Evolutionary conservation across 2,797 vertebrate species (phyloP).

Genomic region (Acipenser ruthenus): DNA sequence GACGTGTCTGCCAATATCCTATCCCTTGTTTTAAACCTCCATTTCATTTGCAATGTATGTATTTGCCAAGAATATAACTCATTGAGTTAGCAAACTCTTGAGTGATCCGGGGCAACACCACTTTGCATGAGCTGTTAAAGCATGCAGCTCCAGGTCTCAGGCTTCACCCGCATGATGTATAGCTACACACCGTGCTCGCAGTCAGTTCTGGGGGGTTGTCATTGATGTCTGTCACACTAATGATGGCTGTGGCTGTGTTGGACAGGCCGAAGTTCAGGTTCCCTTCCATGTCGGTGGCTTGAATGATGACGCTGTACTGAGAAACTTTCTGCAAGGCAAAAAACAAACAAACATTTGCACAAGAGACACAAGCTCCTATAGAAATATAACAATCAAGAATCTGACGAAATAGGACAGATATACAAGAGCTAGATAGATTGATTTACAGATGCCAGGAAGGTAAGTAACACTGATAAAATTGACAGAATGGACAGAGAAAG

Average conservation of each 20-base stretch:
- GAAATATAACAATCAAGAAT: constrained; percentile 9
- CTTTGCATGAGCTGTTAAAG: neutral
- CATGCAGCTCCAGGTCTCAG: neutral
- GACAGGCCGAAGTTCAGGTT: constrained; percentile 90
- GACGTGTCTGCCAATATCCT: too few species aligned
- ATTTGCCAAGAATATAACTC: too few species aligned
- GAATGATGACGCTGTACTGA: constrained; percentile 84
- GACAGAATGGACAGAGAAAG: constrained; percentile 37
- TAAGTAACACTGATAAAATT: constrained; percentile 43
- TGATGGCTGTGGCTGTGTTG: constrained; percentile 88
- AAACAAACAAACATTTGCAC: neutral
- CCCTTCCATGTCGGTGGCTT: constrained; percentile 94
- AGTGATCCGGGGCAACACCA: neutral
- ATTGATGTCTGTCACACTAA: constrained; percentile 84
- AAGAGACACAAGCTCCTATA: neutral
- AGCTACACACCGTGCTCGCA: constrained; percentile 72
- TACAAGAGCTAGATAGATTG: constrained; percentile 37
- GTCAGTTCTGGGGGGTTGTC: constrained; percentile 93
- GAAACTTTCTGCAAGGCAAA: constrained; percentile 75
- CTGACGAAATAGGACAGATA: constrained; percentile 30
- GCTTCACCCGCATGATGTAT: neutral
- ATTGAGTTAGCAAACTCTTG: neutral
- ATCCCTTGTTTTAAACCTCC: too few species aligned
- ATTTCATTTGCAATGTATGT: too few species aligned
- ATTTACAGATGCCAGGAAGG: constrained; percentile 28